Evolutionary conservation across 1,140 invertebrate species (phyloP).

Genomic region (Tribolium madens): DNA sequence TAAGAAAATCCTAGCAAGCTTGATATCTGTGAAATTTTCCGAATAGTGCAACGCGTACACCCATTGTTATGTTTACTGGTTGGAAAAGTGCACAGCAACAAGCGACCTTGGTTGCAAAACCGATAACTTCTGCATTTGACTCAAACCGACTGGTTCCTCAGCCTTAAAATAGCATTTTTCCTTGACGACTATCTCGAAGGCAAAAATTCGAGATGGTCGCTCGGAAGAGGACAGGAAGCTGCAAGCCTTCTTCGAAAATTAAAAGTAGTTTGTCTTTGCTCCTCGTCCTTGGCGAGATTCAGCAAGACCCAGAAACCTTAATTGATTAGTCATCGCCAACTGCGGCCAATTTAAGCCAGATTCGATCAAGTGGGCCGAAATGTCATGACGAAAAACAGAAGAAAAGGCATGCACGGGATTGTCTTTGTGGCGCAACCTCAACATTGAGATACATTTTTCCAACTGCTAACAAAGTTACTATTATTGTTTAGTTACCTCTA

Average conservation of each 20-base stretch:
- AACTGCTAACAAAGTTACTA: no score
- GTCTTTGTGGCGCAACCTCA: no score
- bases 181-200: not conserved
- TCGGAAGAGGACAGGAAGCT: not conserved
- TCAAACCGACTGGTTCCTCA: constrained; percentile 6
- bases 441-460: no score
- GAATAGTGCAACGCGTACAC: not conserved
- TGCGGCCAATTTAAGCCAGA: constrained; percentile 2
- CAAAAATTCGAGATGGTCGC: not conserved
- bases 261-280: constrained; percentile 1
- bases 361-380: not conserved
- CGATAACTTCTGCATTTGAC: constrained; percentile 8
- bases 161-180: constrained; percentile 18
- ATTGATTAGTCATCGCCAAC: constrained; percentile 2
- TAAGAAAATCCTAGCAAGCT: not conserved
- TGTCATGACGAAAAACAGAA: not conserved
- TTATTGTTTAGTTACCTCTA: no score
- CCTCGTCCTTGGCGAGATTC: not conserved
- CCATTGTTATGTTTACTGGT: constrained; percentile 4
- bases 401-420: no score
- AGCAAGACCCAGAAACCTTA: constrained; percentile 20
- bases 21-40: not conserved
- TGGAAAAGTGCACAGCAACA: constrained; percentile 19
- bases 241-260: constrained; percentile 6
- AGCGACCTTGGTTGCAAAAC: not conserved